Percentiles rank a stretch among this genome's conserved stretches.
phyloP scores from a whole-genome alignment of 23 tunicate genomes.

The Styela plicata region DNA sequence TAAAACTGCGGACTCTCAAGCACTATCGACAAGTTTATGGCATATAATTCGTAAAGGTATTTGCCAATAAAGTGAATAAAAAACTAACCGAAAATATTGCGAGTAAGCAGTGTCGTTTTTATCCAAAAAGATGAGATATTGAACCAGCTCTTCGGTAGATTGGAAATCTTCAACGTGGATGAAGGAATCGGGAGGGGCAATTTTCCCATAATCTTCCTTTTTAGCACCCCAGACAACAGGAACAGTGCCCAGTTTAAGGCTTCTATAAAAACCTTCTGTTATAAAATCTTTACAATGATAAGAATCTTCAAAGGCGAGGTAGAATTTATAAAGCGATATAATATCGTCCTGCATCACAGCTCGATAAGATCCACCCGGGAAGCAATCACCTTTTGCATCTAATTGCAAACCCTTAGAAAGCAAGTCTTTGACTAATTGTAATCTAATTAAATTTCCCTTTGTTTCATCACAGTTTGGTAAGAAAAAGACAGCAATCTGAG shows the following conservation, averaged over 20 bases:
- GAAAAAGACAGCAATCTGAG: constrained; percentile 1
- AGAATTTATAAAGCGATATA: not conserved
- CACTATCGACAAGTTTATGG: no score
- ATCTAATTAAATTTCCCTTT: not conserved
- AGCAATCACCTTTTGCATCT: constrained; percentile 25
- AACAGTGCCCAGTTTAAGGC: not conserved
- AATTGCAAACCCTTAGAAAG: constrained; percentile 5
- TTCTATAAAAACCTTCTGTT: not conserved
- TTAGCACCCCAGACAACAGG: constrained; percentile 4
- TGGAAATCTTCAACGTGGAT: constrained; percentile 13
- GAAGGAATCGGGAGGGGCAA: constrained; percentile 16
- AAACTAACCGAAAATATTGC: not conserved
- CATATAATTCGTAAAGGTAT: no score
- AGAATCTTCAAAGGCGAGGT: constrained; percentile 13
- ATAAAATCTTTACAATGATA: not conserved
- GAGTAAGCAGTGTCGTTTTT: constrained; percentile 1
- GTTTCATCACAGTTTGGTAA: constrained; percentile 6
- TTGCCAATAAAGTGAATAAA: no score
- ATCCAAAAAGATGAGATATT: not conserved
- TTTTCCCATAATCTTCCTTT: not conserved
- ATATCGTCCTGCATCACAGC: not conserved
- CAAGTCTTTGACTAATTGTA: not conserved
- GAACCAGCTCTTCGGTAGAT: not conserved
- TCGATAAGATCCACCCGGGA: not conserved
- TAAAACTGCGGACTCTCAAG: no score